phyloP scores from a whole-genome alignment of 1,140 invertebrate species.

The Lineus longissimus region DNA sequence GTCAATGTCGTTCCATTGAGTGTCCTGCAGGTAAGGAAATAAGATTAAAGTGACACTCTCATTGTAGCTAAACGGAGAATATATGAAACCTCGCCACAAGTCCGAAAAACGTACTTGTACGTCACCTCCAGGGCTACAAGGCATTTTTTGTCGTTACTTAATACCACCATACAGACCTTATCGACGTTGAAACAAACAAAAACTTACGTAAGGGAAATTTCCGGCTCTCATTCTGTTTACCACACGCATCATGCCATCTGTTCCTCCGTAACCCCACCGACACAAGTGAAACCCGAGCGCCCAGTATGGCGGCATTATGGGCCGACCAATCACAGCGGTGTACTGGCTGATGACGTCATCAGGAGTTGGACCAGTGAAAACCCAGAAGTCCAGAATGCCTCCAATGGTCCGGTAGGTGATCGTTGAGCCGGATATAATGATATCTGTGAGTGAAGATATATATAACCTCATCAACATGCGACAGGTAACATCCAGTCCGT shows the following conservation, averaged over 20 bases:
- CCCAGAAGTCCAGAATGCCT: conserved; percentile 45
- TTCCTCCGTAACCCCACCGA: conserved; percentile 53
- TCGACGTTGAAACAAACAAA: background rate
- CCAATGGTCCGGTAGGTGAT: no score
- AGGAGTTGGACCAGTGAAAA: conserved; percentile 54
- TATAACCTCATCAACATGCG: background rate
- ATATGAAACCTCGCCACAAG: no score
- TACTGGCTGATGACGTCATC: conserved; percentile 73
- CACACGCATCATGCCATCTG: conserved; percentile 33
- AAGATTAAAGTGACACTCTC: background rate
- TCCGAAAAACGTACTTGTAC: background rate
- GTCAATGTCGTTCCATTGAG: conserved; percentile 53
- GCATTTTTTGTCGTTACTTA: no score
- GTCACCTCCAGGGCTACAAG: background rate
- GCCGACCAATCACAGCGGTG: conserved; percentile 66
- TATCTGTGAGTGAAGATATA: conserved; percentile 17
- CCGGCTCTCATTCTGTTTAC: conserved; percentile 66
- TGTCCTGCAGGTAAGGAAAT: conserved; percentile 36
- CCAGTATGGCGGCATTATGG: conserved; percentile 86
- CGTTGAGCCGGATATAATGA: conserved; percentile 36
- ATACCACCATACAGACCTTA: background rate
- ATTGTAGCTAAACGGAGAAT: no score
- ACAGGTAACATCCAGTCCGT: background rate
- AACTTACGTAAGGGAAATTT: conserved; percentile 73
- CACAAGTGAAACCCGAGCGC: conserved; percentile 82